Evolutionary conservation across 2,888 invertebrate species (phyloP).

Genomic region (Euproctis similis): DNA sequence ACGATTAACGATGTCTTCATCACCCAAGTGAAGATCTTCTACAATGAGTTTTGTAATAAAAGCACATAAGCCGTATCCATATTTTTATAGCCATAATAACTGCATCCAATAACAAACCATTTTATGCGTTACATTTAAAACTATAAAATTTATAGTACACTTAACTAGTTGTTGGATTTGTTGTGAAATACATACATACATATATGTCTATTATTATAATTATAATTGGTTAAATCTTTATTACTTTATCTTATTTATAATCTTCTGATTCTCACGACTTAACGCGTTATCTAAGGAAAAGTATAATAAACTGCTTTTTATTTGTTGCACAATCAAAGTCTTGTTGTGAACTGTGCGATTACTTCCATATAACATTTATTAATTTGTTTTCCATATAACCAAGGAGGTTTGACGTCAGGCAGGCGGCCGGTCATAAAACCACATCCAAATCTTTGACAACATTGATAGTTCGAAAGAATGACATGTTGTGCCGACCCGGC

Average conservation of each 20-base stretch:
- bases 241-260: too few species aligned
- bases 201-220: neutral
- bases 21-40: too few species aligned
- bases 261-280: conserved; percentile 1
- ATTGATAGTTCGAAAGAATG: too few species aligned
- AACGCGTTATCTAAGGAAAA: neutral
- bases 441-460: too few species aligned
- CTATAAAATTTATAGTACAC: conserved; percentile 5
- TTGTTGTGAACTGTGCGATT: too few species aligned
- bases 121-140: conserved; percentile 2
- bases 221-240: neutral
- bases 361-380: too few species aligned
- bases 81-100: conserved; percentile 3
- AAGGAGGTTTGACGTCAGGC: too few species aligned
- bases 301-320: conserved; percentile 1
- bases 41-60: conserved; percentile 1
- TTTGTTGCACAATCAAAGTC: neutral
- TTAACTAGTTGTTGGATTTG: neutral
- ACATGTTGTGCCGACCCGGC: too few species aligned
- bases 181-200: too few species aligned
- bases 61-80: conserved; percentile 1
- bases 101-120: conserved; percentile 1
- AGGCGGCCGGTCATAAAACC: too few species aligned
- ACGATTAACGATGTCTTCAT: too few species aligned
- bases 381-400: too few species aligned